Evolutionary conservation across 2,113 vertebrate species (phyloP).

Genomic region (cattle (Bos taurus)): DNA sequence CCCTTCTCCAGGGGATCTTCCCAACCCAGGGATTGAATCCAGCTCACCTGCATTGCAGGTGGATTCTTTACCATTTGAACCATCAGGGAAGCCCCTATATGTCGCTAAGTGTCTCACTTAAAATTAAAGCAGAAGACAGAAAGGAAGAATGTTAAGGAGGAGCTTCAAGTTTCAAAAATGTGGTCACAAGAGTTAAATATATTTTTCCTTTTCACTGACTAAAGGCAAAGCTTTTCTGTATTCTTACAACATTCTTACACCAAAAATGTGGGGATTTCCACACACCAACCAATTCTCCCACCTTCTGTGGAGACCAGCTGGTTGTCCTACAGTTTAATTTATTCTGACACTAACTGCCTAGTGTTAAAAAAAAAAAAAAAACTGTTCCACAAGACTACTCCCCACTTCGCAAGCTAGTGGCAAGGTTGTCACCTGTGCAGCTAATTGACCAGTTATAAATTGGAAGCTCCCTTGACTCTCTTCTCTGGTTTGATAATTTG

Average conservation of each 20-base stretch:
- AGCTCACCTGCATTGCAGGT: not conserved
- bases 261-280: not conserved
- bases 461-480: not conserved
- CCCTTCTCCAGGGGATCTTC: not conserved
- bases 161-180: not conserved
- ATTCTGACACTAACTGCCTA: not conserved
- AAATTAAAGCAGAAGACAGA: not conserved
- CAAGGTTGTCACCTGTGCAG: not conserved
- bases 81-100: not conserved
- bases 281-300: not conserved
- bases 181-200: not conserved
- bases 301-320: not conserved
- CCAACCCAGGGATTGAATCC: not conserved
- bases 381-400: not conserved
- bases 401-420: not conserved
- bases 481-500: not conserved
- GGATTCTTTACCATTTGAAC: not conserved
- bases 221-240: not conserved
- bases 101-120: not conserved
- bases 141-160: not conserved
- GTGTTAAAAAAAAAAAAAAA: not conserved
- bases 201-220: not conserved
- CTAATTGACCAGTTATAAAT: not conserved
- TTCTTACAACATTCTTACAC: not conserved
- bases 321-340: not conserved